Percentiles rank a stretch among this genome's conserved stretches.
Evolutionary conservation across 2,113 vertebrate genomes (phyloP).

Genomic region (Calonectris borealis): DNA sequence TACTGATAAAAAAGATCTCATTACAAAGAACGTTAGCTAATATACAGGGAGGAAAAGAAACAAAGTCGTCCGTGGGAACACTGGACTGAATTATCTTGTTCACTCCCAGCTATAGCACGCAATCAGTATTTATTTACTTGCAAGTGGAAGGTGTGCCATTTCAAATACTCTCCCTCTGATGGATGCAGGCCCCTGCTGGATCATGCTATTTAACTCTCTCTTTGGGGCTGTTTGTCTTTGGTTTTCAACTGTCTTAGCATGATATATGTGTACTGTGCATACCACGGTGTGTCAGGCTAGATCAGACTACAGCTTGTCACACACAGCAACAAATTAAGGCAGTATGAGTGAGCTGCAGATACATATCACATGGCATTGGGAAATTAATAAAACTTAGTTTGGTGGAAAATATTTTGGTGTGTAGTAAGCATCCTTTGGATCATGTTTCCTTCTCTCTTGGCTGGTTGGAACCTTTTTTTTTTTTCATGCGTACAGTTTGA

Average conservation of each 20-base stretch:
- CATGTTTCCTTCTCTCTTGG: not conserved
- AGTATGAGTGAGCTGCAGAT: slow-evolving; percentile 52
- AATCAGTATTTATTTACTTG: slow-evolving; percentile 3
- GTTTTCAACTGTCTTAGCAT: slow-evolving; percentile 49
- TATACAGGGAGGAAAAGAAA: not conserved
- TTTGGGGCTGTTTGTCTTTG: slow-evolving; percentile 37
- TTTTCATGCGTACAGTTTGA: not conserved
- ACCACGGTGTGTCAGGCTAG: slow-evolving; percentile 35
- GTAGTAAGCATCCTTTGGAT: slow-evolving; percentile 16
- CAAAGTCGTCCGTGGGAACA: not conserved
- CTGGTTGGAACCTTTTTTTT: not conserved
- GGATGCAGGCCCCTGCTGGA: not conserved
- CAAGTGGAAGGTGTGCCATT: slow-evolving; percentile 36
- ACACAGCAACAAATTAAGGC: slow-evolving; percentile 52
- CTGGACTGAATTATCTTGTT: not conserved
- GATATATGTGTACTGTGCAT: slow-evolving; percentile 17
- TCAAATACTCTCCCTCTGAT: slow-evolving; percentile 2
- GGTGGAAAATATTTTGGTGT: slow-evolving; percentile 43
- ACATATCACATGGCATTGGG: not conserved
- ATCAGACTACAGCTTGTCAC: slow-evolving; percentile 60
- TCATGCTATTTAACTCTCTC: not conserved
- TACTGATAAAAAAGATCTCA: not conserved
- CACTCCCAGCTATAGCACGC: not conserved
- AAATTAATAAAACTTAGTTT: slow-evolving; percentile 55
- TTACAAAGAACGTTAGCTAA: not conserved